Evolutionary conservation across 1,140 invertebrate genomes (phyloP), one percentile per base, ranked within the genome.

Genomic region (Teleogryllus occipitalis): DNA sequence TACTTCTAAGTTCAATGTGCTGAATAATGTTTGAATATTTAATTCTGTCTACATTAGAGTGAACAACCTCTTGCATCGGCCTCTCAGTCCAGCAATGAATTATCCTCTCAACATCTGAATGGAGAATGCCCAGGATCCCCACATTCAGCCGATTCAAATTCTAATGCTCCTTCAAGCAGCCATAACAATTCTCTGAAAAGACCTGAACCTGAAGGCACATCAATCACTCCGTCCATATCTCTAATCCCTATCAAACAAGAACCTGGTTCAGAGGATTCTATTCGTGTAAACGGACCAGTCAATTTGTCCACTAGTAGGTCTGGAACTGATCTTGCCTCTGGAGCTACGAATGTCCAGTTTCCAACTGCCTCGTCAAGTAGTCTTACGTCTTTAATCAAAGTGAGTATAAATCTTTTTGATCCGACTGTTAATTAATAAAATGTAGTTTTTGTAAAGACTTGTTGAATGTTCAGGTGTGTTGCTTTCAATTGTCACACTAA

Each of bases 231-330:
- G 10, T 94, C 93, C 21, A 94, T 95, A 81, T 94, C 93, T 22
- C 86, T 95, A n/a, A 95, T 95, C 87, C 93, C 93, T 76, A 95
- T 95, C 81, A 95, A 95, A 85, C 94, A 95, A 88, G 94, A 91
- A 82, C 90, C 89, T 80, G 46, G 75, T 7, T 39, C 21, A 47
- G 82, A 82, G 39, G 84, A 84, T 10, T 85, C 86, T 49, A 83
- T 85, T 49, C 75, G 82, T 27, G 22, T 65, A 27, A 86, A 85
- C 81, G 85, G 85, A 39, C 83, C 85, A 10, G 82, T 84, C 8
- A 86, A 85, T 82, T 79, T 83, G 47, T 84, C 82, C 77, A 84
- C 84, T 22, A 83, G 83, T 10, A 75, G 80, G 4, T 81, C 78
- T 73, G 74, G 79, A 27, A 49, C 80, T 48, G 48, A 39, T n/a